These are phyloP conservation scores for Tamias sibiricus DNA, from an alignment of 2,113 vertebrate genomes.

Conservation along the genomic window DNA sequence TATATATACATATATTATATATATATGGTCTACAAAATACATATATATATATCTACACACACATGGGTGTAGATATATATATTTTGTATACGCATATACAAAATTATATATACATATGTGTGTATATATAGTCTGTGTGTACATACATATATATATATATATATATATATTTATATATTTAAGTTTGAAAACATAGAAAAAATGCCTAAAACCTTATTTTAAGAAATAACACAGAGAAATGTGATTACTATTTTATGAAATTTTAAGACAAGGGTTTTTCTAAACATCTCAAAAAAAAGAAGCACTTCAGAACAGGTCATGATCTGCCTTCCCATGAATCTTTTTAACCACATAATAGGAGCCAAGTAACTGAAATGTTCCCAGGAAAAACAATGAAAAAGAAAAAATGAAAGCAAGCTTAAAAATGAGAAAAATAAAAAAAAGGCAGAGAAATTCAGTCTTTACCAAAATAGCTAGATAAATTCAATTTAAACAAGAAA, in stretches of 20 bases:
- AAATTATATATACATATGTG: too few relatives aligned
- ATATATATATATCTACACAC: too few relatives aligned
- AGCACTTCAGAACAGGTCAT: background rate
- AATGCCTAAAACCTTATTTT: background rate
- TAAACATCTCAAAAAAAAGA: background rate
- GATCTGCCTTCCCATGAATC: background rate
- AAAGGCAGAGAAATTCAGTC: background rate
- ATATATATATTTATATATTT: too few relatives aligned
- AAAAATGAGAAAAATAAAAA: background rate
- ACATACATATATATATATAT: too few relatives aligned
- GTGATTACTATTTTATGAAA: background rate
- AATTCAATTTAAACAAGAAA: background rate
- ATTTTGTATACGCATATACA: too few relatives aligned
- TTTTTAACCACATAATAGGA: background rate
- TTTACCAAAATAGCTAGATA: background rate
- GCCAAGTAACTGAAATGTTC: background rate
- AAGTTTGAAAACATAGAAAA: background rate
- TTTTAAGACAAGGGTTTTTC: background rate
- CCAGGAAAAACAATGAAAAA: background rate
- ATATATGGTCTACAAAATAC: background rate
- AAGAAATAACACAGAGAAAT: background rate
- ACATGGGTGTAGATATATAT: too few relatives aligned
- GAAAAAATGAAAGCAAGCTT: background rate
- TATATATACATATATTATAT: background rate
- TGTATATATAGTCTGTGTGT: too few relatives aligned